A percentile compares a stretch with the other conserved stretches of the same genome.
phyloP scores from a whole-genome alignment of 1,140 invertebrate species.

The Metaphire vulgaris region DNA sequence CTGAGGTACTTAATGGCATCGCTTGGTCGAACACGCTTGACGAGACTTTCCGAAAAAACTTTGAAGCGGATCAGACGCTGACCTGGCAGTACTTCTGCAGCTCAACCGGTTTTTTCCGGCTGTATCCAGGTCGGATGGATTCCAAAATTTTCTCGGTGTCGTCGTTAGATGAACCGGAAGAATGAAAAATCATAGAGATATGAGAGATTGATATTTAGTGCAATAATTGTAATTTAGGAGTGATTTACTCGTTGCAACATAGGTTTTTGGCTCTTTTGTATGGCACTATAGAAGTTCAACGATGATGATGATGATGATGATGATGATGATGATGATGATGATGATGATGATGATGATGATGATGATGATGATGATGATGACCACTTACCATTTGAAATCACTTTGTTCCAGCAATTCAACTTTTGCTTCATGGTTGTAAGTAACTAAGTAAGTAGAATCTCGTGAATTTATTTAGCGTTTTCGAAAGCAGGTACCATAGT shows the following conservation, averaged over 20 bases:
- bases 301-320: no score
- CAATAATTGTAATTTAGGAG: background rate
- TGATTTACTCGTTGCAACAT: background rate
- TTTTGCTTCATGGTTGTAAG: no score
- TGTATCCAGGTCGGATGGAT: constrained; percentile 76
- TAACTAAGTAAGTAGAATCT: no score
- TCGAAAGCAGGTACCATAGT: no score
- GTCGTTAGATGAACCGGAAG: no score
- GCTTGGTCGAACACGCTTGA: constrained; percentile 79
- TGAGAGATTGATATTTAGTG: background rate
- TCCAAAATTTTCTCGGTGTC: no score
- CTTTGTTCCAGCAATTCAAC: no score
- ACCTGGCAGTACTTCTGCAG: constrained; percentile 96
- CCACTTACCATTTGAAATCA: background rate
- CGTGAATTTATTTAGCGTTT: no score
- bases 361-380: background rate
- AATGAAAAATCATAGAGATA: background rate
- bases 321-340: background rate
- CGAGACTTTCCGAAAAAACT: constrained; percentile 74
- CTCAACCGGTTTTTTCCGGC: constrained; percentile 75
- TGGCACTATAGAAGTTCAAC: no score
- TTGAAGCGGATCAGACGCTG: constrained; percentile 72
- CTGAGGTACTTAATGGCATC: constrained; percentile 62
- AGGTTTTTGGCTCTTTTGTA: background rate
- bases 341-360: background rate